Evolutionary conservation across 2,888 invertebrate genomes (phyloP).

Genomic region (Priocnemis perturbator): DNA sequence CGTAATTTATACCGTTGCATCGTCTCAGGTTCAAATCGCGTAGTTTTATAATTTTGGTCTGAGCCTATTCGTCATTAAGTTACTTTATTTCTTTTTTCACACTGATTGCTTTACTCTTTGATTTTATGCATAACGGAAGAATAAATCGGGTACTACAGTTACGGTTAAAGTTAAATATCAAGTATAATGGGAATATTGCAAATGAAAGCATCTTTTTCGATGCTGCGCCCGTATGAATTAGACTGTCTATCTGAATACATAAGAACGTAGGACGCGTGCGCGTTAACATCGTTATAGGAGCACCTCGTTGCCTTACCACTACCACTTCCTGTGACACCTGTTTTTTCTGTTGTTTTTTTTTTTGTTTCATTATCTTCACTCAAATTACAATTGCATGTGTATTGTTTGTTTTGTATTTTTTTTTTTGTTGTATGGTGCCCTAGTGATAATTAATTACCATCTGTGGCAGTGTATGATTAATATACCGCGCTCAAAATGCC

Average conservation of each 20-base stretch:
- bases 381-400: slow-evolving; percentile 63
- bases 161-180: too few relatives aligned
- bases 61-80: slow-evolving; percentile 30
- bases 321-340: slow-evolving; percentile 57
- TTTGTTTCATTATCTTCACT: slow-evolving; percentile 24
- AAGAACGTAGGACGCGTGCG: slow-evolving; percentile 38
- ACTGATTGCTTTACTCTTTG: too few relatives aligned
- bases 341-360: slow-evolving; percentile 29
- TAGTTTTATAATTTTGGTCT: slow-evolving; percentile 35
- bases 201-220: too few relatives aligned
- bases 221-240: slow-evolving; percentile 4
- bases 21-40: slow-evolving; percentile 16
- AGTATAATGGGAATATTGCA: too few relatives aligned
- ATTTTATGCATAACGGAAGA: too few relatives aligned
- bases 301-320: slow-evolving; percentile 65
- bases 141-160: too few relatives aligned
- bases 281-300: slow-evolving; percentile 42
- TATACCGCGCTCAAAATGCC: slow-evolving; percentile 34
- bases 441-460: slow-evolving; percentile 45
- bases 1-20: too few relatives aligned
- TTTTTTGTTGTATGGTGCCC: slow-evolving; percentile 52
- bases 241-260: background rate
- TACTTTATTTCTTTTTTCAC: too few relatives aligned
- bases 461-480: slow-evolving; percentile 47
- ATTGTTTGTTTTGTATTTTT: slow-evolving; percentile 63